Percentiles rank a stretch among this genome's conserved stretches.
These are phyloP conservation scores for Apeltes quadracus DNA, from an alignment of 2,113 vertebrate genomes.

Conservation along the genomic window DNA sequence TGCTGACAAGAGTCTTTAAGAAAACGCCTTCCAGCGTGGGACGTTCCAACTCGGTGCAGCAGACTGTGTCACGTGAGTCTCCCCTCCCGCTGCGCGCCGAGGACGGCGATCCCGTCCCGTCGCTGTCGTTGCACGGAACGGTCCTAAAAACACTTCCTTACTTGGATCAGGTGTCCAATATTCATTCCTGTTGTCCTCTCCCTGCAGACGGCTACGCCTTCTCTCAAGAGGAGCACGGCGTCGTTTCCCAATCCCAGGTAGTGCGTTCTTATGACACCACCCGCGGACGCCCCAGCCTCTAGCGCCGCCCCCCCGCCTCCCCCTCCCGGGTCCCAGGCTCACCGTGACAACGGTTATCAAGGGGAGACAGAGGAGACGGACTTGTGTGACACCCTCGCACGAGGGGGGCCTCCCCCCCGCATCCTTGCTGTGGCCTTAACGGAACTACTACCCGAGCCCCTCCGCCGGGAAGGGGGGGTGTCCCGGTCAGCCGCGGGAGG, in stretches of 20 bases:
- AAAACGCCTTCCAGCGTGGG: conserved; percentile 95
- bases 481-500: conserved; percentile 48
- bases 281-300: conserved; percentile 86
- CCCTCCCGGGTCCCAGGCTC: too few species aligned
- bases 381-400: conserved; percentile 50
- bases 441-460: conserved; percentile 64
- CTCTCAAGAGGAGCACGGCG: conserved; percentile 98
- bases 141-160: not conserved
- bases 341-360: conserved; percentile 47
- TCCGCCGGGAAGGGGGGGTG: conserved; percentile 3
- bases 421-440: conserved; percentile 78
- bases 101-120: not conserved
- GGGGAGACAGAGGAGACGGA: conserved; percentile 63
- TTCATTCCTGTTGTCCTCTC: not conserved
- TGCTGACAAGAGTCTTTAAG: conserved; percentile 95
- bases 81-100: not conserved
- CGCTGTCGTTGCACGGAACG: not conserved
- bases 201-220: conserved; percentile 94
- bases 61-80: conserved; percentile 94
- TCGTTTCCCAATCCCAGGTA: conserved; percentile 94
- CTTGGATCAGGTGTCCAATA: not conserved
- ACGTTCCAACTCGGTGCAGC: conserved; percentile 91
- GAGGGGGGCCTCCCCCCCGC: conserved; percentile 47
- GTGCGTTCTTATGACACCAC: conserved; percentile 97
- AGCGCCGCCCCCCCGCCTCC: conserved; percentile 75